These are phyloP conservation scores for Drosophila ercepeae DNA, from an alignment of 1,140 invertebrate species.

Conservation along the genomic window DNA sequence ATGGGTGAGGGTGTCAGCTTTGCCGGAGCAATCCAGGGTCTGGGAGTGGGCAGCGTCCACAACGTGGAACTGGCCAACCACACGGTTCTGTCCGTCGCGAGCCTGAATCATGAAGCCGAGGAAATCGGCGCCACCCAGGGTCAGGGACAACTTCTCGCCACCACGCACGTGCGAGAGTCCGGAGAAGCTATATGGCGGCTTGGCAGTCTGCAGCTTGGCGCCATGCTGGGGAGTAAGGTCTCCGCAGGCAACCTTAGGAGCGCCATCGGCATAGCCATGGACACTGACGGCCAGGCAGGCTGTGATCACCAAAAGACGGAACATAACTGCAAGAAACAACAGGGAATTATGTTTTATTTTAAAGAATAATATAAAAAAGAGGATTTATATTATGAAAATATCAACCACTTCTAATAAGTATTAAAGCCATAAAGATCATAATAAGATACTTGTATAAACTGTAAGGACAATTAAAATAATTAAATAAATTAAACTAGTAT, in stretches of 20 bases:
- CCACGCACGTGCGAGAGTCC: slow-evolving; percentile 49
- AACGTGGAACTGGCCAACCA: slow-evolving; percentile 66
- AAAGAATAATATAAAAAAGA: too few species aligned
- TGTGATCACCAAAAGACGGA: slow-evolving; percentile 60
- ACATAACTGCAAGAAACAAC: slow-evolving; percentile 43
- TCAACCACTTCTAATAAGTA: too few species aligned
- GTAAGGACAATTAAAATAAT: not conserved
- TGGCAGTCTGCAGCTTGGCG: slow-evolving; percentile 54
- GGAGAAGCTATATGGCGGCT: slow-evolving; percentile 60
- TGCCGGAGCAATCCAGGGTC: slow-evolving; percentile 58
- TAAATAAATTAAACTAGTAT: not conserved
- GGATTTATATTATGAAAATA: too few species aligned
- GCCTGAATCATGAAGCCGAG: slow-evolving; percentile 76
- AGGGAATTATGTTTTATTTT: not conserved
- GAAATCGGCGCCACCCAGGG: slow-evolving; percentile 67
- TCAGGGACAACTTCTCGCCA: slow-evolving; percentile 55
- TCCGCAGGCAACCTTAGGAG: slow-evolving; percentile 58
- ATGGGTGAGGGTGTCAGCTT: slow-evolving; percentile 82
- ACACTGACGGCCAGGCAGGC: slow-evolving; percentile 60
- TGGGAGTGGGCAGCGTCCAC: slow-evolving; percentile 64
- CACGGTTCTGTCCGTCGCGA: slow-evolving; percentile 68
- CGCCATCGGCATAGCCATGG: slow-evolving; percentile 64
- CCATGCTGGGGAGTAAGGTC: slow-evolving; percentile 76
- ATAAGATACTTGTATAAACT: too few species aligned
- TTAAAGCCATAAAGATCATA: too few species aligned